Conservation (phyloP, 2,113 vertebrate species). For the Cisticola juncidis region DNA sequence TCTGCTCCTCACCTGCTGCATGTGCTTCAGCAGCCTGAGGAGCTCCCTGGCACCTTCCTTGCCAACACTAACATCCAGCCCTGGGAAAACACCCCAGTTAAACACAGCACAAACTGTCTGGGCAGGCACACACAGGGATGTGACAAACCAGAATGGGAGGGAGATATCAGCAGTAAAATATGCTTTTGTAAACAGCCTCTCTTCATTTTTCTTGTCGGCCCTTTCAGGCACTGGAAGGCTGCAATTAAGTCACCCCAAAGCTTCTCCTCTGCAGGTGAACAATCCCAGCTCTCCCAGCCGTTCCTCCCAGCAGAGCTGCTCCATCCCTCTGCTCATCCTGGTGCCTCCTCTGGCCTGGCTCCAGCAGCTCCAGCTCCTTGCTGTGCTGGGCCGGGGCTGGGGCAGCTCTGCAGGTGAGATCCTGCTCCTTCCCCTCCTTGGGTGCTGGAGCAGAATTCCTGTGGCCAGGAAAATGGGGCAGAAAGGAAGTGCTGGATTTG, state of each 20-base stretch:
- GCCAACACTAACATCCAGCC: not conserved
- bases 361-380: not conserved
- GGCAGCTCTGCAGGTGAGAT: not conserved
- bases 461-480: not conserved
- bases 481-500: not conserved
- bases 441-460: not conserved
- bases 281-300: not conserved
- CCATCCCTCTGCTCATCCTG: not conserved
- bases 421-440: not conserved
- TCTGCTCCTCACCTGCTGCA: not conserved
- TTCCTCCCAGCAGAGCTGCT: not conserved
- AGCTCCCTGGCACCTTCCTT: not conserved
- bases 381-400: not conserved
- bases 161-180: not conserved
- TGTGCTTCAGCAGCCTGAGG: rapidly evolving
- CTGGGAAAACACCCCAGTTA: not conserved
- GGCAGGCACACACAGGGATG: not conserved
- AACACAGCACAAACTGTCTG: not conserved
- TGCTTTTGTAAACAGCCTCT: not conserved
- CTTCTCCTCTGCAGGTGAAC: not conserved
- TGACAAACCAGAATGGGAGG: not conserved
- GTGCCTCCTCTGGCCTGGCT: not conserved
- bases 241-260: rapidly evolving
- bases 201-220: not conserved
- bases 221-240: not conserved